Conservation (phyloP, 2,113 vertebrate species). For the Limanda limanda region DNA sequence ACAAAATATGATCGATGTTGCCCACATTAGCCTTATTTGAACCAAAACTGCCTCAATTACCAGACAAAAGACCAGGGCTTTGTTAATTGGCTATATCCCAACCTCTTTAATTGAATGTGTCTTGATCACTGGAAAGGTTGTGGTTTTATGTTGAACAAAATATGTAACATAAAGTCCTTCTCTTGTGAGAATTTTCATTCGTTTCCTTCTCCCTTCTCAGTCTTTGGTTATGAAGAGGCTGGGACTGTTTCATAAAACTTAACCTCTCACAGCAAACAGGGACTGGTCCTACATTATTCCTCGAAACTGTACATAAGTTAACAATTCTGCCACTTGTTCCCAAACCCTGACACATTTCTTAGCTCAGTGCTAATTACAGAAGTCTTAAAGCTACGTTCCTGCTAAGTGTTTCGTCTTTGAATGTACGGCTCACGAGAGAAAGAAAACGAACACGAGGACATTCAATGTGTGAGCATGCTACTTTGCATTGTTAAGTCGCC, state of each 20-base stretch:
- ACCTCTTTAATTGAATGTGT: not conserved
- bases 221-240: conserved; percentile 28
- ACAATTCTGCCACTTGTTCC: not conserved
- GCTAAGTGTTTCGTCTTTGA: conserved; percentile 36
- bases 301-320: not conserved
- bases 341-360: not conserved
- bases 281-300: not conserved
- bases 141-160: conserved; percentile 21
- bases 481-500: conserved; percentile 23
- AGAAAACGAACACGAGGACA: conserved; percentile 10
- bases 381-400: conserved; percentile 51
- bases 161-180: conserved; percentile 20
- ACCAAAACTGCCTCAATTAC: conserved; percentile 30
- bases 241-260: conserved; percentile 39
- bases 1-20: not conserved
- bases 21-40: conserved; percentile 25
- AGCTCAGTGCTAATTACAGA: conserved; percentile 9
- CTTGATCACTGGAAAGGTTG: not conserved
- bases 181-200: conserved; percentile 5
- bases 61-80: not conserved
- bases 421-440: conserved; percentile 38
- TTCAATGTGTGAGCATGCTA: conserved; percentile 58
- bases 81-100: not conserved
- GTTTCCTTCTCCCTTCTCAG: conserved; percentile 2
- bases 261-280: not conserved